Evolutionary conservation across 2,888 invertebrate genomes (phyloP).

Genomic region (Agrypnus murinus): DNA sequence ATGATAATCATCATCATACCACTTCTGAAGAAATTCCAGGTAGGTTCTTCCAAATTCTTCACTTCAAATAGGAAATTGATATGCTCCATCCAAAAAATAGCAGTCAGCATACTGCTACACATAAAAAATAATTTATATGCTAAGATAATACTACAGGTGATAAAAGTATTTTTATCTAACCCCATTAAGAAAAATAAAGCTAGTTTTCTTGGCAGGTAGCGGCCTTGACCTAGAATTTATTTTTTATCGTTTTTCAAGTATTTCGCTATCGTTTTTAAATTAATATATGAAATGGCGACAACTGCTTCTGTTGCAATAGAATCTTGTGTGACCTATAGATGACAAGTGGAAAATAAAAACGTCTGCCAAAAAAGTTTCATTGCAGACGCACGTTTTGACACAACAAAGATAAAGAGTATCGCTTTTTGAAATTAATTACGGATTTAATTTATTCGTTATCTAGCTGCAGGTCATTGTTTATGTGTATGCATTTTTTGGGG

Average conservation of each 20-base stretch:
- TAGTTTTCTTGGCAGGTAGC: slow-evolving; percentile 6
- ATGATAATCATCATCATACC: too few species aligned
- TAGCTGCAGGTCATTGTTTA: neutral
- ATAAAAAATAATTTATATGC: too few species aligned
- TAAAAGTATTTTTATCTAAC: neutral
- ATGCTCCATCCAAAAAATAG: too few species aligned
- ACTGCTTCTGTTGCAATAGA: neutral
- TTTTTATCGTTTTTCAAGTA: slow-evolving; percentile 17
- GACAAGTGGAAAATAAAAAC: neutral
- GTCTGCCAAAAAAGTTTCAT: neutral
- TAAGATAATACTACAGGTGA: neutral
- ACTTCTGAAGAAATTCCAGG: too few species aligned
- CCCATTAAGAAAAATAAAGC: neutral
- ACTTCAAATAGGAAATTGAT: too few species aligned
- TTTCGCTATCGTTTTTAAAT: neutral
- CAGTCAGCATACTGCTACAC: too few species aligned
- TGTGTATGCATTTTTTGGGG: neutral
- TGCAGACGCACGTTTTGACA: neutral
- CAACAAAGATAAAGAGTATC: neutral
- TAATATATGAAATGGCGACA: neutral
- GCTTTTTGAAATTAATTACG: neutral
- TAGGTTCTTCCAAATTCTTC: too few species aligned
- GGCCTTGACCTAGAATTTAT: slow-evolving; percentile 9
- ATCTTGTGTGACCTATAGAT: neutral
- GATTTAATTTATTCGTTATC: neutral